Base-by-base conservation (phyloP, 2,113 vertebrate genomes). In the Pseudorasbora parva region DNA sequence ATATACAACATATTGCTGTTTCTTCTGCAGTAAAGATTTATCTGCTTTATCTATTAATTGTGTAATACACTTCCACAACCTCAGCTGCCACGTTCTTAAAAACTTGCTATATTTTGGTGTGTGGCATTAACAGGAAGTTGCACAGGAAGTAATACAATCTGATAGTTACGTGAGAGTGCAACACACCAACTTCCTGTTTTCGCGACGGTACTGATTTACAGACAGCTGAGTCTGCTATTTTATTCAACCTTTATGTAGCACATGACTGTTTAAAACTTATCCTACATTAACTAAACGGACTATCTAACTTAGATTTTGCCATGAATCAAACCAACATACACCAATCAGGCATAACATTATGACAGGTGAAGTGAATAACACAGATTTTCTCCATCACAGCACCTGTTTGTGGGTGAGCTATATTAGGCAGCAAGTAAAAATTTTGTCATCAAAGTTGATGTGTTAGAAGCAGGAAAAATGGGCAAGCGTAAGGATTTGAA, bases 81-180 rank as follows among this genome's bases (percentile, higher is more conserved):
- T n/a, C 54, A n/a, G 9, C 1, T 2, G 14, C 5, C 27, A 19
- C 49, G 14, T 15, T 54, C 30, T 30, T 19, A 41, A 77, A 54
- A 56, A 57, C 6, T 10, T 5, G 10, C 57, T 25, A 30, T 14
- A 78, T 49, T 62, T 47, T 43, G 12, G 14, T 41, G 49, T 33
- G 43, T 3, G 4, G 27, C 45, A 4, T 21, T 9, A 49, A 23
- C 56, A 60, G 14, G 84, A 81, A 75, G 59, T 23, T 30, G 30
- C 37, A 85, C 84, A 82, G 84, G 84, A 85, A 85, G 43, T 54
- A 43, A 85, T 85, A 25, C 43, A 59, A 60, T 66, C 47, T 6
- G 17, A 56, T 69, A 25, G 9, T 15, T 66, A 10, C 33, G 27
- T 69, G 82, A 56, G 25, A 30, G 51, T 54, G 27, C 57, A 51